Percentiles rank a stretch among this genome's conserved stretches.
Evolutionary conservation across 2,888 invertebrate genomes (phyloP).

Genomic region (Dryobotodes eremita): DNA sequence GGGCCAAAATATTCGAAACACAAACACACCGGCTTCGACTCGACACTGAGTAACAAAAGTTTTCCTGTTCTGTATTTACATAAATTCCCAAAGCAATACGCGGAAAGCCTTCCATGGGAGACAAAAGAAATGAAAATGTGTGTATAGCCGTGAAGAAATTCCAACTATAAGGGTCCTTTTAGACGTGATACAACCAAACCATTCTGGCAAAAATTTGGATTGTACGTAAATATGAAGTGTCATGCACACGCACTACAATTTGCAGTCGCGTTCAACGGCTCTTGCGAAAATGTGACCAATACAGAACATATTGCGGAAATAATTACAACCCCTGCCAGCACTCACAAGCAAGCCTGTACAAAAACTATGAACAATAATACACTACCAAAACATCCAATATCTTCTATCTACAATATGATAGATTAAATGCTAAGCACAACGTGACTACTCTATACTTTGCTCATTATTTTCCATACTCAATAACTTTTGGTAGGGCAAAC

Average conservation of each 20-base stretch:
- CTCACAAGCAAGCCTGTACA: not conserved
- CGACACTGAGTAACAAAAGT: conserved; percentile 25
- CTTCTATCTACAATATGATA: too few relatives aligned
- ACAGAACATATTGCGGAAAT: not conserved
- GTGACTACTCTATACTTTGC: not conserved
- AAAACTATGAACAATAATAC: too few relatives aligned
- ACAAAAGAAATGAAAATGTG: conserved; percentile 43
- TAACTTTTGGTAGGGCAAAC: not conserved
- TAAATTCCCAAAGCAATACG: conserved; percentile 49
- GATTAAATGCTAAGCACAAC: too few relatives aligned
- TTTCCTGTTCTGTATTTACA: conserved; percentile 46
- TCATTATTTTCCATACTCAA: not conserved
- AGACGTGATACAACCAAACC: not conserved
- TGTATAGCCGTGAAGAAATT: conserved; percentile 30
- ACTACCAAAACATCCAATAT: not conserved
- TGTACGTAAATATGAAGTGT: not conserved
- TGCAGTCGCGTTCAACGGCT: not conserved
- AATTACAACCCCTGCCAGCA: not conserved
- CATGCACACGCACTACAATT: not conserved
- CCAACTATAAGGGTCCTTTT: not conserved
- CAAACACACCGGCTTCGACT: conserved; percentile 16
- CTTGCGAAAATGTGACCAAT: not conserved
- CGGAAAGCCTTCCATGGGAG: conserved; percentile 20
- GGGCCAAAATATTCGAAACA: conserved; percentile 11
- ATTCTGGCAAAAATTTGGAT: not conserved